Conservation (phyloP, 2,113 vertebrate species). For the Chrysochloris asiatica region DNA sequence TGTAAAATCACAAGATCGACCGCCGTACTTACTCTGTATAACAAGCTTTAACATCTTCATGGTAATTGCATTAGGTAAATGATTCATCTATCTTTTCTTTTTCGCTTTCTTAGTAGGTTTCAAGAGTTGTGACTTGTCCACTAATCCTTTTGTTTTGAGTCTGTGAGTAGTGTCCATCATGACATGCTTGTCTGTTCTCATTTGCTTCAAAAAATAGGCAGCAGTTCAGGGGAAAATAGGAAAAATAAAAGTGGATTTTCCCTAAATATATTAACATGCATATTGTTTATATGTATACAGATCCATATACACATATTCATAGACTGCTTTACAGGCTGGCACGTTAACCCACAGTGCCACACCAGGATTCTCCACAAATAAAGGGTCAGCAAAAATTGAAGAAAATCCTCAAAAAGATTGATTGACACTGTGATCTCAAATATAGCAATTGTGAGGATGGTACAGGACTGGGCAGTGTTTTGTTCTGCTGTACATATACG, state of each 20-base stretch:
- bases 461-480: too few relatives aligned
- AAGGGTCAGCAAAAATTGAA: too few relatives aligned
- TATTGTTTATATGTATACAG: not conserved
- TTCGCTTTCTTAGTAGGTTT: not conserved
- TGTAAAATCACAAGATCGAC: constrained; percentile 64
- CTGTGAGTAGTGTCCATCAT: not conserved
- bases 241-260: constrained; percentile 1
- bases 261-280: not conserved
- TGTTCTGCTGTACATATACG: too few relatives aligned
- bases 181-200: not conserved
- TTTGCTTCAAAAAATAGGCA: constrained; percentile 24
- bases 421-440: too few relatives aligned
- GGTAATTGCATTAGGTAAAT: constrained; percentile 6
- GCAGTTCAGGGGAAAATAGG: not conserved
- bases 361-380: too few relatives aligned
- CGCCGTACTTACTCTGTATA: constrained; percentile 47
- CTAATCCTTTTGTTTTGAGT: not conserved
- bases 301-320: not conserved
- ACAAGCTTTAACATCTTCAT: constrained; percentile 49
- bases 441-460: too few relatives aligned
- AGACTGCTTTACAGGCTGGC: too few relatives aligned
- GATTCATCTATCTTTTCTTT: constrained; percentile 45
- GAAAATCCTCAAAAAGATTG: too few relatives aligned
- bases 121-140: constrained; percentile 13
- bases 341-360: too few relatives aligned